These are phyloP conservation scores for Ploceus nigricollis DNA, from an alignment of 2,113 vertebrate species.

Conservation along the genomic window DNA sequence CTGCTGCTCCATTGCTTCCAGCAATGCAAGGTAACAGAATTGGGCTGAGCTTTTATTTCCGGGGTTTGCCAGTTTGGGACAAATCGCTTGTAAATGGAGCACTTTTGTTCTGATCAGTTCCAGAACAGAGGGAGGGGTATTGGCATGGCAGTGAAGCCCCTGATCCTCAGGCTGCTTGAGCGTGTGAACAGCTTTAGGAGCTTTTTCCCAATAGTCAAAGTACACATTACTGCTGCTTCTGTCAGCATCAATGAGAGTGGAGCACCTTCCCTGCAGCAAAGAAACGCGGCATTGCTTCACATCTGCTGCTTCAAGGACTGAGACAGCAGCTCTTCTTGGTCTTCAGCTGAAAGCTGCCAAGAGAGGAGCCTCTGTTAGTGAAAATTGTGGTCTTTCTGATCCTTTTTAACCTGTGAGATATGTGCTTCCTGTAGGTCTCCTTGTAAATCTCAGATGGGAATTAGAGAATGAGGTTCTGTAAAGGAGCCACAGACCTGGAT, in stretches of 20 bases:
- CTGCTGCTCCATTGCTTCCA: rapidly evolving
- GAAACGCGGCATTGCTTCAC: not conserved
- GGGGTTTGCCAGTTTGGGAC: not conserved
- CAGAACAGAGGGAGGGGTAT: not conserved
- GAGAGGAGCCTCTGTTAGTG: not conserved
- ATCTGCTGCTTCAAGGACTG: not conserved
- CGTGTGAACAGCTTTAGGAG: not conserved
- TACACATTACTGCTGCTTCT: not conserved
- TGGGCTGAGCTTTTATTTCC: not conserved
- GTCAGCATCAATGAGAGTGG: rapidly evolving
- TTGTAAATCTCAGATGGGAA: not conserved
- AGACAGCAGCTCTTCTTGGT: not conserved
- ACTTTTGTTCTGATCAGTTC: rapidly evolving
- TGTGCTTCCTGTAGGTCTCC: not conserved
- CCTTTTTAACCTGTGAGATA: not conserved
- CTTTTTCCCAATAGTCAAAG: rapidly evolving
- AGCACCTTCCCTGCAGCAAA: not conserved
- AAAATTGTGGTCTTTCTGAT: not conserved
- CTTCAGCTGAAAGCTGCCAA: not conserved
- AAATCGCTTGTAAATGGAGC: not conserved
- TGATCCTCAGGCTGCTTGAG: not conserved
- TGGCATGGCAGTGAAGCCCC: not conserved
- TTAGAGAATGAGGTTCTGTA: not conserved
- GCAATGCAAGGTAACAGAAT: constrained; percentile 27
- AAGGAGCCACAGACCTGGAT: not conserved